These are phyloP conservation scores for Cisticola juncidis DNA, from an alignment of 2,113 vertebrate genomes.

Conservation along the genomic window DNA sequence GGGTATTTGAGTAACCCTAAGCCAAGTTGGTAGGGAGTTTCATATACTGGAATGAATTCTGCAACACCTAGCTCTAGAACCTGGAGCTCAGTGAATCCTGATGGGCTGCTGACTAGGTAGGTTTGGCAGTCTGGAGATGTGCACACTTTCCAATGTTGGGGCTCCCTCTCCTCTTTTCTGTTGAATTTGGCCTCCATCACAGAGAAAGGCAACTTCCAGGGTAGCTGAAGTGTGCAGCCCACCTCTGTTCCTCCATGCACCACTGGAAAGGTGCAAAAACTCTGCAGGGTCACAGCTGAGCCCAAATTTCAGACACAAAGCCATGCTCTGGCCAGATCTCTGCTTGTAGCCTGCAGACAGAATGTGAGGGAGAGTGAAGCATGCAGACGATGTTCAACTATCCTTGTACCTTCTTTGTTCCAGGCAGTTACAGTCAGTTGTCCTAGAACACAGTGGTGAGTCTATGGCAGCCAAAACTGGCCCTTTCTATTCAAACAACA, in stretches of 20 bases:
- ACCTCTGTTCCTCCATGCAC: neutral
- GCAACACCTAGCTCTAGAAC: neutral
- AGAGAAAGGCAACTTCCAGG: neutral
- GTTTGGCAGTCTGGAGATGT: neutral
- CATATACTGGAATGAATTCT: neutral
- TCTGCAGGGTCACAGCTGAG: neutral
- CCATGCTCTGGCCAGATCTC: accelerated
- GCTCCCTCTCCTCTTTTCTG: neutral
- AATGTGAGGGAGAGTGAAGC: neutral
- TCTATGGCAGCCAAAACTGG: neutral
- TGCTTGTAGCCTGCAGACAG: neutral
- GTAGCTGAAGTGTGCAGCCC: neutral
- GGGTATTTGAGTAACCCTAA: neutral
- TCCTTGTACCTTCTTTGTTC: neutral
- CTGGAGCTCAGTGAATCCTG: neutral
- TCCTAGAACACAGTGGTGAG: neutral
- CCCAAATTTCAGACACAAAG: neutral
- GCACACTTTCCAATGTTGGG: neutral
- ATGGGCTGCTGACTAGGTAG: neutral
- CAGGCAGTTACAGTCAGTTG: neutral
- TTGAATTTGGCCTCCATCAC: neutral
- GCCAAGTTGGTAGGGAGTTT: neutral
- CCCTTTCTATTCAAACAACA: neutral
- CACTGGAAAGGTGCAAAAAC: neutral
- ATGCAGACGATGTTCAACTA: neutral